Evolutionary conservation across 2,113 vertebrate genomes (phyloP).

Genomic region (Furnarius figulus): DNA sequence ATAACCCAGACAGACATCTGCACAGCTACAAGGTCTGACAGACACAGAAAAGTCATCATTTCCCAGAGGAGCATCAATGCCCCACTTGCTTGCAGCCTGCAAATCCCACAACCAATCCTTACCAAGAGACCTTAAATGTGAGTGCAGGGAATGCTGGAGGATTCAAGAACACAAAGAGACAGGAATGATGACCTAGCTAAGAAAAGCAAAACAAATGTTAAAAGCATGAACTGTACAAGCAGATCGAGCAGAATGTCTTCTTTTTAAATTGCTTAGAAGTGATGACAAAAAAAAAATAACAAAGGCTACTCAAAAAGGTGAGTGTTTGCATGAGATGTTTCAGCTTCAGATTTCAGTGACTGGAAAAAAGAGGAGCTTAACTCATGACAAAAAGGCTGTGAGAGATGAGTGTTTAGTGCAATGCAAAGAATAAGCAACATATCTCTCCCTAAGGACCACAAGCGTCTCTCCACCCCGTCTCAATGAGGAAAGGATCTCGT

Average conservation of each 20-base stretch:
- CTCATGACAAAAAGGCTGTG: background rate
- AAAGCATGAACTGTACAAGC: background rate
- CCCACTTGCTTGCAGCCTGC: background rate
- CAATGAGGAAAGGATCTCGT: background rate
- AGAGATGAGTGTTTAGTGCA: background rate
- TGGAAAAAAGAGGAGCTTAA: background rate
- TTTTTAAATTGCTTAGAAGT: background rate
- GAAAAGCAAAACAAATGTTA: background rate
- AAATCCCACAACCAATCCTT: background rate
- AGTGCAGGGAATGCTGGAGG: background rate
- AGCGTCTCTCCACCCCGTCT: background rate
- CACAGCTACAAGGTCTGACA: background rate
- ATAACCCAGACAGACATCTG: background rate
- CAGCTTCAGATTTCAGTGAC: background rate
- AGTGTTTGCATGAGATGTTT: background rate
- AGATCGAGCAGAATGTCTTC: background rate
- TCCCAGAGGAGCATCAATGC: background rate
- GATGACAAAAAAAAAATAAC: background rate
- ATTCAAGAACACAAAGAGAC: background rate
- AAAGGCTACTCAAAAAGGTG: background rate
- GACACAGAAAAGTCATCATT: background rate
- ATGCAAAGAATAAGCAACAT: background rate
- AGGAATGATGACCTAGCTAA: background rate
- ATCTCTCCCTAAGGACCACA: background rate
- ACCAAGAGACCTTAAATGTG: background rate